Base-by-base conservation (phyloP, 2,888 invertebrate species). In the Drosophila merina region DNA sequence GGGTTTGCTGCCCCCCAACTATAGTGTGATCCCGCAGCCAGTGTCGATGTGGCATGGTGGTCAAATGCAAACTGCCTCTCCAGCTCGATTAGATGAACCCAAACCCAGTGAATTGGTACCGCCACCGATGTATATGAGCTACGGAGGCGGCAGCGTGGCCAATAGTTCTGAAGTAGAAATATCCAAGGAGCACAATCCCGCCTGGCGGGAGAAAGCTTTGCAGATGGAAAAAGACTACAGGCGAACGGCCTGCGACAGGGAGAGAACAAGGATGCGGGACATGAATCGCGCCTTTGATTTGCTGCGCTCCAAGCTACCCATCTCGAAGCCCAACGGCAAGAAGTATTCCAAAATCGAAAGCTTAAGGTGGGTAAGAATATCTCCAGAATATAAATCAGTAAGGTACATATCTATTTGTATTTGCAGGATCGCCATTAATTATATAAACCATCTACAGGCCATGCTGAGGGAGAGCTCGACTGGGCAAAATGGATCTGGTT, bases 261-360 rank as follows among this genome's bases (percentile, higher is more conserved):
- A 97, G 88, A 92, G 97, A 4, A 96, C 96, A 0, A 93, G 97
- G 40, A 97, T 97, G 97, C 93, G 95, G 2, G 96, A 96, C 83
- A 97, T 97, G 96, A 97, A 97, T 89, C 93, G 94, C 54, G 96
- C 96, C 0, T 97, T 96, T 83, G 97, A 96, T 88, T 91, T 95
- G 44, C 92, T 97, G 12, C 93, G 96, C 36, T 94, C 95, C 45
- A 95, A 95, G 88, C 90, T 96, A 74, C 96, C 96, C 0, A 94
- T 94, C 78, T 94, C 95, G 54, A 96, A 96, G 84, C 96, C 96
- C 0, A 95, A 95, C 12, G 96, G 96, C 72, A 97, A 96, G 90
- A 96, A 96, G 89, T 94, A 96, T 79, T 96, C 96, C 10, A 97
- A 97, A 92, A 97, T 97, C 73, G 96, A 97, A 89, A 95, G 96